phyloP scores from a whole-genome alignment of 2,797 vertebrate genomes.

The Xenops minutus region DNA sequence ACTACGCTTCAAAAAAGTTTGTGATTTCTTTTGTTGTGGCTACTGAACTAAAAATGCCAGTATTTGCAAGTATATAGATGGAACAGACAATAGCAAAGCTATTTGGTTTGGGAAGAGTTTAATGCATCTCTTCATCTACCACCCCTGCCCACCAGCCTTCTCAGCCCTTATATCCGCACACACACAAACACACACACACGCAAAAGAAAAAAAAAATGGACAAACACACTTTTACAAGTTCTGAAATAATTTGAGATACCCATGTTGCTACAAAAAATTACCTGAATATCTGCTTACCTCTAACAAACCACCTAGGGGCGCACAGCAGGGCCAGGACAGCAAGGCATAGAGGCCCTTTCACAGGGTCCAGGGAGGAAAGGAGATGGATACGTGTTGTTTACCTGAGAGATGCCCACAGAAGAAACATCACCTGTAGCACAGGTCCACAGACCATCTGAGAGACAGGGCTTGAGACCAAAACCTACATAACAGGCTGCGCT shows the following conservation, averaged over 20 bases:
- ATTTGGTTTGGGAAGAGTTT: background rate
- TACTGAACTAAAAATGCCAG: background rate
- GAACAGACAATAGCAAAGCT: background rate
- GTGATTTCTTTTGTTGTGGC: background rate
- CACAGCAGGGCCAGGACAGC: background rate
- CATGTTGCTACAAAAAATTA: fast-evolving
- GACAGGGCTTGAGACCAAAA: fast-evolving
- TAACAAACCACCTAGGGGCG: background rate
- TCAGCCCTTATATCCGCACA: background rate
- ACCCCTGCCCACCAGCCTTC: background rate
- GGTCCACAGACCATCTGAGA: fast-evolving
- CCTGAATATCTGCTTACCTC: background rate
- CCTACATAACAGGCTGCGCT: fast-evolving
- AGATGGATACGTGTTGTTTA: fast-evolving
- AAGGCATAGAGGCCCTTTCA: background rate
- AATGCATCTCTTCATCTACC: background rate
- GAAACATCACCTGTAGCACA: fast-evolving
- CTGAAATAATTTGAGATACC: background rate
- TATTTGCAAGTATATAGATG: background rate
- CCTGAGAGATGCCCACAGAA: fast-evolving
- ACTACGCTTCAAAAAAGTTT: background rate
- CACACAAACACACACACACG: background rate
- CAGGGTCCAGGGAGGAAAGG: fast-evolving
- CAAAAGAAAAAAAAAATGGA: background rate
- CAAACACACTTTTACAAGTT: background rate